Percentiles rank a stretch among this genome's conserved stretches.
Conservation (phyloP, 2,113 vertebrate species). For the Rhinopithecus roxellana region DNA sequence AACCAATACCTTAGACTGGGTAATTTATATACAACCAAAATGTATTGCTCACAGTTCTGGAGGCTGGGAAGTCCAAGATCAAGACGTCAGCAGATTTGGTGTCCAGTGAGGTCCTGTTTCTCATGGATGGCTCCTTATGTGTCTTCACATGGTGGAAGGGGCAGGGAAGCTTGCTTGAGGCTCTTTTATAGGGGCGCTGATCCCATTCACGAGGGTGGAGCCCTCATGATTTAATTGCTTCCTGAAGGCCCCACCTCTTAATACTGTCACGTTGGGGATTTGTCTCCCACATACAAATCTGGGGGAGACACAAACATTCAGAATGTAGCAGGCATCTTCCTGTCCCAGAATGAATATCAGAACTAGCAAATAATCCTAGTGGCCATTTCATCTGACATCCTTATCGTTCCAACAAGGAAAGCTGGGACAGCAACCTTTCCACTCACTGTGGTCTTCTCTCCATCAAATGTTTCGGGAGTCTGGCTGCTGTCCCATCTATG, state of each 20-base stretch:
- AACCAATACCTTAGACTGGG: background rate
- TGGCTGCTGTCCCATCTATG: fast-evolving
- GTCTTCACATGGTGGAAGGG: background rate
- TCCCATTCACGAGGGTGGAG: background rate
- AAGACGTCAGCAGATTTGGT: background rate
- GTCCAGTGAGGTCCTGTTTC: background rate
- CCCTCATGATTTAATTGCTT: background rate
- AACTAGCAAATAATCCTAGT: no score
- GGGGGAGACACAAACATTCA: background rate
- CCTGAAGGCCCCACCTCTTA: background rate
- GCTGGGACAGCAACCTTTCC: background rate
- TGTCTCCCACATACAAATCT: background rate
- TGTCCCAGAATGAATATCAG: background rate
- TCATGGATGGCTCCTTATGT: background rate
- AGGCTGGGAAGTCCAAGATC: background rate
- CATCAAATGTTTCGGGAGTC: no score
- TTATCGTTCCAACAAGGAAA: background rate
- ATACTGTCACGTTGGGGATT: no score
- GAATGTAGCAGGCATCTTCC: background rate
- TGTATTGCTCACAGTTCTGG: background rate
- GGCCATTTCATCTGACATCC: background rate
- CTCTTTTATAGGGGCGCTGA: background rate
- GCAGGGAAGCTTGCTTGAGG: background rate
- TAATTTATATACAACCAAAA: background rate
- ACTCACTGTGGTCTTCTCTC: fast-evolving